phyloP scores from a whole-genome alignment of 2,888 invertebrate genomes.

The Mythimna ferrago region DNA sequence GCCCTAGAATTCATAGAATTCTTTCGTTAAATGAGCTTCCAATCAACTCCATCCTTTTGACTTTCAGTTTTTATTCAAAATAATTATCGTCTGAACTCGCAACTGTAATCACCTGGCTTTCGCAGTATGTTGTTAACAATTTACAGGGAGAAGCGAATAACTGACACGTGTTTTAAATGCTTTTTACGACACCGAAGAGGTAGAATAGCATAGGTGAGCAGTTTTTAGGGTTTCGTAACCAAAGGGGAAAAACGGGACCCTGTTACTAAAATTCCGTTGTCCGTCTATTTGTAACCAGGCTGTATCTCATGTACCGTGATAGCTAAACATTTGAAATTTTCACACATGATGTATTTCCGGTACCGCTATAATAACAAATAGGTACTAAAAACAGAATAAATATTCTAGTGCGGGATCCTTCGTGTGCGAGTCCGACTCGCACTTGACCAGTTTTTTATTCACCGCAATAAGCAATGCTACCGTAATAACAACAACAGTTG shows the following conservation, averaged over 20 bases:
- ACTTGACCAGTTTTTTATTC: too few species aligned
- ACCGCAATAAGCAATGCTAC: conserved; percentile 14
- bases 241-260: too few species aligned
- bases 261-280: too few species aligned
- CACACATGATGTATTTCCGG: too few species aligned
- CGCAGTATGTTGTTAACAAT: conserved; percentile 42
- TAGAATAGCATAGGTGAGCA: conserved; percentile 7
- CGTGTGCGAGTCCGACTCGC: too few species aligned
- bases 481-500: conserved; percentile 5
- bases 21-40: neutral
- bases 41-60: neutral
- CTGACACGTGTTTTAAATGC: conserved; percentile 16
- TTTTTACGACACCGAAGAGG: conserved; percentile 27
- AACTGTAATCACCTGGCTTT: conserved; percentile 23
- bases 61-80: conserved; percentile 3
- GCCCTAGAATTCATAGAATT: neutral
- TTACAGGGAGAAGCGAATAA: conserved; percentile 33
- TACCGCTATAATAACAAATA: too few species aligned
- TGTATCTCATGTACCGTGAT: too few species aligned
- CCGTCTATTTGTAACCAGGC: too few species aligned
- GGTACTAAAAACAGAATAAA: too few species aligned
- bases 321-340: too few species aligned
- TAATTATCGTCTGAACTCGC: conserved; percentile 6
- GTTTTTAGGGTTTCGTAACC: neutral
- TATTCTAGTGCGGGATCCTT: too few species aligned